These are phyloP conservation scores for Melanocharis versteri DNA, from an alignment of 2,113 vertebrate species.

Conservation along the genomic window DNA sequence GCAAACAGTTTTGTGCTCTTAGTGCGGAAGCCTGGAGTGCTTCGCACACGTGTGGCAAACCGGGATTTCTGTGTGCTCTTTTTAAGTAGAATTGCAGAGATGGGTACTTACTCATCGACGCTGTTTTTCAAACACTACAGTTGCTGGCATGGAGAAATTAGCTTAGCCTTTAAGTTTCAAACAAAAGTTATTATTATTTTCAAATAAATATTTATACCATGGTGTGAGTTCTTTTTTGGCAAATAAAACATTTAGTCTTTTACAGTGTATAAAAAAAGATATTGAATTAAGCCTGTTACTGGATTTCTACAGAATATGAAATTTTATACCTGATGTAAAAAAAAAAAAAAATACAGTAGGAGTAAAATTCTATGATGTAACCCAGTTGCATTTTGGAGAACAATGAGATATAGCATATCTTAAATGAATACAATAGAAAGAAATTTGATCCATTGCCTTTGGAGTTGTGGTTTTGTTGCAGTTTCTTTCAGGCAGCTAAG, in stretches of 20 bases:
- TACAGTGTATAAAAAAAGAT: neutral
- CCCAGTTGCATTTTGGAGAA: neutral
- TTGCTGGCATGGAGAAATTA: neutral
- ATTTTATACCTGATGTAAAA: neutral
- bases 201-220: neutral
- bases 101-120: rapidly evolving
- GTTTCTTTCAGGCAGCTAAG: neutral
- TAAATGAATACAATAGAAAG: neutral
- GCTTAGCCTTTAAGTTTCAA: neutral
- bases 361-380: neutral
- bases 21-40: neutral
- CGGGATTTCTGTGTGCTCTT: neutral
- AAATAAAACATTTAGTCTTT: neutral
- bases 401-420: neutral
- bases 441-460: neutral
- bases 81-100: neutral
- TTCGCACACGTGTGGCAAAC: rapidly evolving
- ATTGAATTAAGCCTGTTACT: neutral
- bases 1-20: neutral
- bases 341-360: neutral
- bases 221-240: neutral
- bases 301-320: neutral
- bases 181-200: neutral
- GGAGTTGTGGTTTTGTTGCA: neutral
- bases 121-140: neutral